Base-by-base conservation (phyloP, 2,113 vertebrate species). In the Rhombomys opimus region DNA sequence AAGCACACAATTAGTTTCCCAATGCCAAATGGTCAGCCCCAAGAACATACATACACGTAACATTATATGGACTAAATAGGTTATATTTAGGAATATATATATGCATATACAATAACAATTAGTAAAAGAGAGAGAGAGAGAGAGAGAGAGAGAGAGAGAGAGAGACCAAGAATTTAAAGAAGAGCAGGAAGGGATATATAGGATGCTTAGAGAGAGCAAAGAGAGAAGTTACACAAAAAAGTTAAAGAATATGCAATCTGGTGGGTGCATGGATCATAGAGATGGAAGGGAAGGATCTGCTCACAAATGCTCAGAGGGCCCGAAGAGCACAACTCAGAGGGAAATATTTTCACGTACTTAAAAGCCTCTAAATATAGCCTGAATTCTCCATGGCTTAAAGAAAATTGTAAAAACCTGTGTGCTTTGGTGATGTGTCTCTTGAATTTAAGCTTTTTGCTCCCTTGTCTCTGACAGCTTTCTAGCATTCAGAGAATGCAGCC, bases 211-310 rank as follows among this genome's bases (percentile, higher is more conserved):
- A 81, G 52, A 57, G 32, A 57, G 18, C 17, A 81, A 81, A 57
- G 52, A 27, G 27, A 54, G 20, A 80, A 57, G 41, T 41, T 18
- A 70, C 8, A 32, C 8, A 54, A 54, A 52, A 52, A 35, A 18
- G 14, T 50, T 35, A 57, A 80, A 20, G 59, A 59, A 17, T 84
- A 25, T 52, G 1, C 52, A 30, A 1, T 75, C 59, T 78, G 6
- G 35, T 18, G 3, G 2, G 15, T 67, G 6, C 35, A 9, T 0
- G 2, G 35, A 2, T 2, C 18, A 5, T 18, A 5, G 90, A 57
- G 3, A 11, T 25, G 1, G 38, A 95, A 38, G 32, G 9, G 10
- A 68, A 67, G 15, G 1, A 2, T 61, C 82, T 76, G 25, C 12
- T n/a, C 65, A 18, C 17, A 86, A 72, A 54, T 57, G 50, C 30